Base-by-base conservation (phyloP, 2,797 vertebrate species). In the Rachycentron canadum region DNA sequence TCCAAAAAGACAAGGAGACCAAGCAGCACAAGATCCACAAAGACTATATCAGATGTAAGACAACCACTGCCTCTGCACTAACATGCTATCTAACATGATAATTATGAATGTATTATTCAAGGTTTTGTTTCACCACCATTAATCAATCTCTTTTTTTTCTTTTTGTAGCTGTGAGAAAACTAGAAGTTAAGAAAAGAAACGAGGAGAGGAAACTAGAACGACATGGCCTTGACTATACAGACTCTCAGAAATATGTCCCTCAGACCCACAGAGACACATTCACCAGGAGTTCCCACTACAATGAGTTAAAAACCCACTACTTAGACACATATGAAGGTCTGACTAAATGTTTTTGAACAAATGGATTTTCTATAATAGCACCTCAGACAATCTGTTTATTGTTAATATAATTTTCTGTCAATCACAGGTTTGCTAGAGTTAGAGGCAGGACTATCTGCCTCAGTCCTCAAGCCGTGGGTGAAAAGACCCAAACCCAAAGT, bases 271-370 rank as follows among this genome's bases (percentile, higher is more conserved):
- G 72, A 43, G 95, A 94, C 13, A 86, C 83, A 23, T 94, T 95
- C 63, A 93, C 95, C 10, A 94, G 82, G 16, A 88, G 75, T 50
- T 89, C 91, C 17, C 78, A 90, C 36, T 64, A 62, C 58, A 91
- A 83, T 14, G 56, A 91, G 0, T 93, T 95, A 34, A 94, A 92
- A 89, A 97, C 89, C 83, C 75, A 69, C 61, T 96, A 95, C 92
- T 94, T 97, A 62, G 87, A 93, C 78, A 96, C 96, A 2, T 97
- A 96, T 74, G 89, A 96, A 94, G 98, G 98, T 99, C 19, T 49
- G 82, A 50, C 43, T n/a, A n/a, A 28, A 74, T n/a, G 23, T 10
- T 69, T 41, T 52, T 53, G 12, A 5, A 53, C 14, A 40, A 40
- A 3, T 8, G 3, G 47, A 0, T 36, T 65, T 53, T 56, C 12